Conservation (phyloP, 2,797 vertebrate genomes). For the Siniperca undulata region DNA sequence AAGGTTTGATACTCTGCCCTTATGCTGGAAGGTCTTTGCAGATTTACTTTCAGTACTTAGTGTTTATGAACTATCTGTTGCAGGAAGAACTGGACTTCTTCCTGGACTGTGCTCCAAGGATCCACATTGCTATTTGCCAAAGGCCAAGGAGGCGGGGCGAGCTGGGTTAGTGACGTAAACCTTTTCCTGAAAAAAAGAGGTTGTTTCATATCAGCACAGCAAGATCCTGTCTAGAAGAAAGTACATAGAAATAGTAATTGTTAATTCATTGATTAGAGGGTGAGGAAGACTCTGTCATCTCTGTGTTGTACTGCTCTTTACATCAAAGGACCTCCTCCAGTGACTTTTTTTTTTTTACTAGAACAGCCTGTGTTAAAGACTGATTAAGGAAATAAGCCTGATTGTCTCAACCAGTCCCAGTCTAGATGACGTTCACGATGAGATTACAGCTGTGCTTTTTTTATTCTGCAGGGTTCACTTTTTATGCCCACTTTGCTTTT, state of each 20-base stretch:
- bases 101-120: constrained; percentile 93
- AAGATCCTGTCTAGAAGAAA: background rate
- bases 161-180: constrained; percentile 90
- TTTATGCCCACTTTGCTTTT: no score
- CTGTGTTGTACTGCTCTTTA: constrained; percentile 6
- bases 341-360: no score
- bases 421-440: no score
- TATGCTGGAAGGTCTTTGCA: background rate
- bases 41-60: no score
- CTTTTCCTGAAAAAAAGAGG: background rate
- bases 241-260: background rate
- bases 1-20: background rate
- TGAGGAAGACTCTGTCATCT: background rate
- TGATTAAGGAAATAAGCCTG: no score
- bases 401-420: no score
- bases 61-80: constrained; percentile 17
- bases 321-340: background rate
- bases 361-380: background rate
- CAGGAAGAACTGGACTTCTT: constrained; percentile 97
- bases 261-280: background rate
- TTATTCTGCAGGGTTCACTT: no score
- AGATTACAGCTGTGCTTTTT: no score
- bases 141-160: constrained; percentile 91
- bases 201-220: background rate
- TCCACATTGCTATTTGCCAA: constrained; percentile 92